These are phyloP conservation scores for Salarias fasciatus DNA, from an alignment of 2,797 vertebrate species.

Conservation along the genomic window DNA sequence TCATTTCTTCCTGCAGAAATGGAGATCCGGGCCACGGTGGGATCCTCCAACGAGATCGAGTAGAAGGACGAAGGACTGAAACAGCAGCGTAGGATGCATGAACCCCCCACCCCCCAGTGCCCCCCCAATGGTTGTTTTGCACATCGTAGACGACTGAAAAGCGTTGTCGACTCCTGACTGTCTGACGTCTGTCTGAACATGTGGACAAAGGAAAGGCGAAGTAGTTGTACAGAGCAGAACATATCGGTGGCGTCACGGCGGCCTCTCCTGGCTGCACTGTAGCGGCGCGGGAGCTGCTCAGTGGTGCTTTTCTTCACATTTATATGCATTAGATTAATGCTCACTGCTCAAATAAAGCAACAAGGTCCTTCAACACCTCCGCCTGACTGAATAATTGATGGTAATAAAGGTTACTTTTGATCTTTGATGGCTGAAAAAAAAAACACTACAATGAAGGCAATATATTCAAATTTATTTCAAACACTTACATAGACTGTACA, in stretches of 20 bases:
- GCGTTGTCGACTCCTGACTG: conserved; percentile 23
- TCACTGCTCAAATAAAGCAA: conserved; percentile 70
- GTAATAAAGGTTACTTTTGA: too few relatives aligned
- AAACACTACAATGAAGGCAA: conserved; percentile 48
- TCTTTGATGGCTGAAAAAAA: too few relatives aligned
- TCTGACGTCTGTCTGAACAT: conserved; percentile 13
- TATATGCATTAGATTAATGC: conserved; percentile 83
- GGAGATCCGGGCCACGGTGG: conserved; percentile 24
- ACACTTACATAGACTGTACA: conserved; percentile 68
- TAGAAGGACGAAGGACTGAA: conserved; percentile 33
- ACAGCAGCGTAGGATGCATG: conserved; percentile 42
- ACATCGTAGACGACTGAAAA: conserved; percentile 43
- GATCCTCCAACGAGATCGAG: conserved; percentile 72
- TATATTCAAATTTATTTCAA: conserved; percentile 73
- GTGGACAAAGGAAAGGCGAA: conserved; percentile 21
- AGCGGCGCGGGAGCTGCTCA: conserved; percentile 43
- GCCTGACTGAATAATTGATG: too few relatives aligned
- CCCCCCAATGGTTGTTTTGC: conserved; percentile 34
- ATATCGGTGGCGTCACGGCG: conserved; percentile 45
- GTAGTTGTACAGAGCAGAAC: conserved; percentile 42
- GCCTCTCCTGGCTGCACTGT: conserved; percentile 43
- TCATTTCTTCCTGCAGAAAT: conserved; percentile 43
- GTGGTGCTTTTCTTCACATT: conserved; percentile 43
- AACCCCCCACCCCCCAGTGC: not conserved
- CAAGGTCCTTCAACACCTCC: conserved; percentile 21